Conservation (phyloP, 2,113 vertebrate species). For the Oncorhynchus keta region DNA sequence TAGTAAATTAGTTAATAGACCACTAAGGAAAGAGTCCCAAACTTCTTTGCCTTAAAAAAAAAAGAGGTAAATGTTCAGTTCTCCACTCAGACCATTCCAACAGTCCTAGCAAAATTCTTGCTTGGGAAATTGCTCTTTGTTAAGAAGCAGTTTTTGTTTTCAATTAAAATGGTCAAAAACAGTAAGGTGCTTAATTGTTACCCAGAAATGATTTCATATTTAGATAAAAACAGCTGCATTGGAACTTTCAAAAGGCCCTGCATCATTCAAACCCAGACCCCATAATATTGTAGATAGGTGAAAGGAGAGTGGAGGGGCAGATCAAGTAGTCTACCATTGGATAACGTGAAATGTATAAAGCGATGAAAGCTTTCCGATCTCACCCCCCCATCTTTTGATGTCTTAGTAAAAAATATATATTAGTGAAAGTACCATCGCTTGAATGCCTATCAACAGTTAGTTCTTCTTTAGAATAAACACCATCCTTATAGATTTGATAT, state of each 20-base stretch:
- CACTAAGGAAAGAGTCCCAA: too few species aligned
- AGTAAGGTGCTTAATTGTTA: too few species aligned
- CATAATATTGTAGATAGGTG: slow-evolving; percentile 26
- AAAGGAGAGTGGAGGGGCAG: slow-evolving; percentile 25
- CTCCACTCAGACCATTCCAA: too few species aligned
- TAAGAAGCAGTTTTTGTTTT: too few species aligned
- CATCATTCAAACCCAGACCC: slow-evolving; percentile 9
- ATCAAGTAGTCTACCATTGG: slow-evolving; percentile 24
- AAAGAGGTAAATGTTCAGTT: too few species aligned
- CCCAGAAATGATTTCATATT: too few species aligned
- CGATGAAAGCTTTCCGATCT: slow-evolving; percentile 30
- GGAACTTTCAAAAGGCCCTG: neutral
- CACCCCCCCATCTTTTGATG: slow-evolving; percentile 40
- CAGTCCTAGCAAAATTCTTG: too few species aligned
- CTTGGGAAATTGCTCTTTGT: too few species aligned
- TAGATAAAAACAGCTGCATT: too few species aligned
- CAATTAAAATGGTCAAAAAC: too few species aligned
- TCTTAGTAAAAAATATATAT: slow-evolving; percentile 51
- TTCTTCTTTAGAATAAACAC: slow-evolving; percentile 46
- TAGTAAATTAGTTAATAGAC: too few species aligned
- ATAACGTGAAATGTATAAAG: slow-evolving; percentile 45
- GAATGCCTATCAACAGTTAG: slow-evolving; percentile 43
- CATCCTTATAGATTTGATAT: slow-evolving; percentile 52
- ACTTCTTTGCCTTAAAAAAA: too few species aligned
- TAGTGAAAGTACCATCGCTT: slow-evolving; percentile 49